Base-by-base conservation (phyloP, 2,888 invertebrate genomes). In the Drosophila pegasa region DNA sequence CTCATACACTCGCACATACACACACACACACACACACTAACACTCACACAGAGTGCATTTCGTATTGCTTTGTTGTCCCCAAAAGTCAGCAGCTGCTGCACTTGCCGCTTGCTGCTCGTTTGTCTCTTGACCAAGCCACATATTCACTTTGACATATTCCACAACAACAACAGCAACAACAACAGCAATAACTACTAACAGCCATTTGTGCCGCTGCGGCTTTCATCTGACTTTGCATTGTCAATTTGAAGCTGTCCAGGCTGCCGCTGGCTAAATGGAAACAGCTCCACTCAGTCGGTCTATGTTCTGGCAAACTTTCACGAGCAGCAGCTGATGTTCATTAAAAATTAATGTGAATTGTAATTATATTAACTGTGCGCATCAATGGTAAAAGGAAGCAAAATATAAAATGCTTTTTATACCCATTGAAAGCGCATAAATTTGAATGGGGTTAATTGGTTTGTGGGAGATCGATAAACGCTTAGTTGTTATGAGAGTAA, bases 161-260 rank as follows among this genome's bases (percentile, higher is more conserved):
- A 3, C 25, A 33, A 3, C 29, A 37, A 10, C 58, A 55, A 9
- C 43, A 64, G 20, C 48, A 45, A 27, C 38, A 41, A 16, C 56
- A 52, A 20, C 35, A 45, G 40, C 47, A 48, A 57, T 63, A 74
- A 78, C 75, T 72, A 69, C 64, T 75, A 75, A 80, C 75, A 78
- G 45, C 69, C 59, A 68, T 87, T 78, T 47, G 18, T 29, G 45
- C 52, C 41, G 38, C 71, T 74, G 75, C 75, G 84, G 80, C 78
- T 68, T 73, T 78, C 87, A 76, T 71, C 78, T 78, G 75, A 69
- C 82, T 81, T 87, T 78, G 62, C 65, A 59, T 64, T 71, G 72
- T 70, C 78, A 74, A 66, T 83, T 74, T 41, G 62, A 37, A 66
- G 59, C 66, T 62, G 58, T 47, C 58, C 57, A 48, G 20, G 38